phyloP scores from a whole-genome alignment of 2,888 invertebrate genomes.

The Deilephila porcellus region DNA sequence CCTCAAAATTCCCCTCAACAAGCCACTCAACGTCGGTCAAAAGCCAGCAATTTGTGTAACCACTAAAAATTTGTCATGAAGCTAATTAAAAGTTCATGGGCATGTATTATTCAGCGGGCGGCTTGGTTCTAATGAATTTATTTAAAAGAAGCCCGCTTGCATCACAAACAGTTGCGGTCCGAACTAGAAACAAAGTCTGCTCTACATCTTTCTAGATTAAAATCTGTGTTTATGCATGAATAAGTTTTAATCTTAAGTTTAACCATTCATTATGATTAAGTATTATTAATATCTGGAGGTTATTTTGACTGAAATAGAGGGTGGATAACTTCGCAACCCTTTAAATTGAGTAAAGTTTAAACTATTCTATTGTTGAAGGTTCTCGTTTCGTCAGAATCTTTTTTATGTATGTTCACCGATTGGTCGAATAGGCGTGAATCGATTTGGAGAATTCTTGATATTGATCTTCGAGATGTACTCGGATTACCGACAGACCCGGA shows the following conservation, averaged over 20 bases:
- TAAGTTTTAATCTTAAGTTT: slow-evolving; percentile 6
- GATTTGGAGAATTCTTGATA: no score
- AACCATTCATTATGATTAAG: not conserved
- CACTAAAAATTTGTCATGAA: slow-evolving; percentile 23
- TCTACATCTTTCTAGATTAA: slow-evolving; percentile 8
- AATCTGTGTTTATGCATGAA: slow-evolving; percentile 6
- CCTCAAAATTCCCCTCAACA: not conserved
- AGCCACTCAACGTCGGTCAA: not conserved
- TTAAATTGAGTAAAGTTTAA: not conserved
- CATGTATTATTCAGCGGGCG: slow-evolving; percentile 12
- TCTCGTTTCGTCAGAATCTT: no score
- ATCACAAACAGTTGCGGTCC: not conserved
- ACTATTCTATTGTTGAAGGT: no score
- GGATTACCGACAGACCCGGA: no score
- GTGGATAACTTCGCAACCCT: not conserved
- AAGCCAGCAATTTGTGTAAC: slow-evolving; percentile 22
- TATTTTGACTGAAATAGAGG: not conserved
- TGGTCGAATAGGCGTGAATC: no score
- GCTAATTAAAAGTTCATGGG: slow-evolving; percentile 17
- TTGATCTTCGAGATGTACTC: no score
- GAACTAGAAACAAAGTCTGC: not conserved
- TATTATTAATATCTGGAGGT: no score
- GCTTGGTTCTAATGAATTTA: slow-evolving; percentile 19
- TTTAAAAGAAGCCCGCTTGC: slow-evolving; percentile 13
- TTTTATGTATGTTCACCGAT: no score